phyloP scores from a whole-genome alignment of 2,113 vertebrate species.

The Orientallactaga bullata region DNA sequence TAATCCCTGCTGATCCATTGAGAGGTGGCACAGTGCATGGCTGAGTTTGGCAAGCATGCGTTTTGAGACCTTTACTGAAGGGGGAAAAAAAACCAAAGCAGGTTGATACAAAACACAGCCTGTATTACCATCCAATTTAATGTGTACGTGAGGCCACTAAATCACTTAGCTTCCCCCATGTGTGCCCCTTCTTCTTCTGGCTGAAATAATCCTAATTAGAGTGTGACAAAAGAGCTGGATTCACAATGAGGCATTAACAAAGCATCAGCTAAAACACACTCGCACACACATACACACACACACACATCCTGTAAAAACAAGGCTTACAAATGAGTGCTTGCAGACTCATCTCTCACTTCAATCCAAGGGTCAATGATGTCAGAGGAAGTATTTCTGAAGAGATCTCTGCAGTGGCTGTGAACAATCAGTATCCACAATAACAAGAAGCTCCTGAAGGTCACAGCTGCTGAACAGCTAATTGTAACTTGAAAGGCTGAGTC shows the following conservation, averaged over 20 bases:
- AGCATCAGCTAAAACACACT: not conserved
- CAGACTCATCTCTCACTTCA: conserved; percentile 49
- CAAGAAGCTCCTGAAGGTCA: conserved; percentile 78
- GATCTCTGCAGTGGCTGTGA: conserved; percentile 48
- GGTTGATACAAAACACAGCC: conserved; percentile 64
- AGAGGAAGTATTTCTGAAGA: conserved; percentile 78
- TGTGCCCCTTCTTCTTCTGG: not conserved
- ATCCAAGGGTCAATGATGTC: conserved; percentile 70
- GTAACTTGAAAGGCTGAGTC: conserved; percentile 76
- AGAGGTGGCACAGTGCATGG: conserved; percentile 66
- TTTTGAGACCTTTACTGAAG: not conserved
- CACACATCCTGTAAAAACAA: fast-evolving
- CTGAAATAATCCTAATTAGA: conserved; percentile 21
- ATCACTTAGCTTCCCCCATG: conserved; percentile 49
- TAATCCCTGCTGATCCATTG: conserved; percentile 72
- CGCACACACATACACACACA: not conserved
- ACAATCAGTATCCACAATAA: conserved; percentile 48
- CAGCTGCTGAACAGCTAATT: conserved; percentile 81
- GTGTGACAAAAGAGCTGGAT: conserved; percentile 60
- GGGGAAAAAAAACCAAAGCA: not conserved
- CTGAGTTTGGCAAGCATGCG: conserved; percentile 62
- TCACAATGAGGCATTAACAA: conserved; percentile 35
- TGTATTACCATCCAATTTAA: not conserved
- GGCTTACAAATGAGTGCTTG: conserved; percentile 20
- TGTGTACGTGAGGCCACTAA: not conserved